Percentiles rank a stretch among this genome's conserved stretches.
These are phyloP conservation scores for Psettodes erumei DNA, from an alignment of 2,113 vertebrate genomes.

Conservation along the genomic window DNA sequence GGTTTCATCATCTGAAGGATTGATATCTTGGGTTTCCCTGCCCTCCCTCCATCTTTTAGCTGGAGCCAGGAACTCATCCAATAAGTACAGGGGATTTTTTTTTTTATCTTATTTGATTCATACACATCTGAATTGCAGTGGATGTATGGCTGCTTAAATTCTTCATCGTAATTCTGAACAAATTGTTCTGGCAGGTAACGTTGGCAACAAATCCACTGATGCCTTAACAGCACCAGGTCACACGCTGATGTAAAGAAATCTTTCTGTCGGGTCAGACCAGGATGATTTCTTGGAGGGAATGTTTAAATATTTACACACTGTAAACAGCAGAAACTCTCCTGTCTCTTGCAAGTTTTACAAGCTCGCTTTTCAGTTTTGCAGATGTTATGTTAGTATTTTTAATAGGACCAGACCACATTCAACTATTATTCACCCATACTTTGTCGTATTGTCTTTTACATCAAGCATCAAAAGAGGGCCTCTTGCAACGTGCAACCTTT, in stretches of 20 bases:
- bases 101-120: conserved; percentile 24
- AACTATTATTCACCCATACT: not conserved
- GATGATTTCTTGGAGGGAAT: conserved; percentile 1
- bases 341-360: not conserved
- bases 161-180: not conserved
- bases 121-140: conserved; percentile 17
- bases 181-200: conserved; percentile 4
- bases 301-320: not conserved
- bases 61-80: conserved; percentile 7
- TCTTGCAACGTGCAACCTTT: not conserved
- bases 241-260: not conserved
- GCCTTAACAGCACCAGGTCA: not conserved
- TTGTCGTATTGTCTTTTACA: not conserved
- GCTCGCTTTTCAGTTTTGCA: not conserved
- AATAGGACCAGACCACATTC: not conserved
- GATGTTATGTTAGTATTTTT: not conserved
- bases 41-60: conserved; percentile 9
- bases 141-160: not conserved
- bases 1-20: conserved; percentile 65
- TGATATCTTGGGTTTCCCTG: conserved; percentile 47
- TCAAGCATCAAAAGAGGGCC: not conserved
- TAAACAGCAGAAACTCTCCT: not conserved
- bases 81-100: conserved; percentile 5
- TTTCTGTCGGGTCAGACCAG: conserved; percentile 2
- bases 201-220: conserved; percentile 4